A percentile compares a stretch with the other conserved stretches of the same genome.
Evolutionary conservation across 2,113 vertebrate genomes (phyloP).

Genomic region (Potamarius usumacintae): DNA sequence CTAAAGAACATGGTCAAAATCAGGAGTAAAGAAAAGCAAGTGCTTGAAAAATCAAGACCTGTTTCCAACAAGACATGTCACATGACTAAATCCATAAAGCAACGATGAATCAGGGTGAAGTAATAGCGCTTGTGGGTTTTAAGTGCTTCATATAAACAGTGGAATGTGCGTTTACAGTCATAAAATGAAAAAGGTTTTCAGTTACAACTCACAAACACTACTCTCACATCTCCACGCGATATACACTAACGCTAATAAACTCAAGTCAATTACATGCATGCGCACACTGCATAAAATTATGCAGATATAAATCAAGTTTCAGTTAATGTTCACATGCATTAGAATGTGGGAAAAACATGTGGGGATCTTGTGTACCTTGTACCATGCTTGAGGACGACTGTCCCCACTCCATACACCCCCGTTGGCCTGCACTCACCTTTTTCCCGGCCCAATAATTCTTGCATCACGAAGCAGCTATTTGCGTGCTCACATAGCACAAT

Average conservation of each 20-base stretch:
- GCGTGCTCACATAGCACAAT: too few relatives aligned
- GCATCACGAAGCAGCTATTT: too few relatives aligned
- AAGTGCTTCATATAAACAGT: conserved; percentile 11
- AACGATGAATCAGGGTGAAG: neutral
- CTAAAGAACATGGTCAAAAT: neutral
- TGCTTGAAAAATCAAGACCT: neutral
- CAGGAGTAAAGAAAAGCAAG: neutral
- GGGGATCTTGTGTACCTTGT: neutral
- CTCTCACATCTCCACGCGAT: neutral
- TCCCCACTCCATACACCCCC: too few relatives aligned
- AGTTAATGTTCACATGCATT: neutral
- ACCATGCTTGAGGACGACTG: too few relatives aligned
- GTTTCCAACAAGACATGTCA: neutral
- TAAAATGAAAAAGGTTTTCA: conserved; percentile 8
- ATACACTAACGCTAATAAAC: neutral
- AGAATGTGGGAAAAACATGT: neutral
- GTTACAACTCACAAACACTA: neutral
- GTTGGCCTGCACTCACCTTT: too few relatives aligned
- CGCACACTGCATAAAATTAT: neutral
- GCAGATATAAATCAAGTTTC: neutral
- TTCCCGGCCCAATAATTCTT: too few relatives aligned
- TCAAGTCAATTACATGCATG: neutral
- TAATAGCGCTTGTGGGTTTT: conserved; percentile 1
- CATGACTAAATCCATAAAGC: conserved; percentile 4
- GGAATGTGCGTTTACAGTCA: neutral